phyloP scores from a whole-genome alignment of 1,140 invertebrate genomes.

The Onthophagus taurus region DNA sequence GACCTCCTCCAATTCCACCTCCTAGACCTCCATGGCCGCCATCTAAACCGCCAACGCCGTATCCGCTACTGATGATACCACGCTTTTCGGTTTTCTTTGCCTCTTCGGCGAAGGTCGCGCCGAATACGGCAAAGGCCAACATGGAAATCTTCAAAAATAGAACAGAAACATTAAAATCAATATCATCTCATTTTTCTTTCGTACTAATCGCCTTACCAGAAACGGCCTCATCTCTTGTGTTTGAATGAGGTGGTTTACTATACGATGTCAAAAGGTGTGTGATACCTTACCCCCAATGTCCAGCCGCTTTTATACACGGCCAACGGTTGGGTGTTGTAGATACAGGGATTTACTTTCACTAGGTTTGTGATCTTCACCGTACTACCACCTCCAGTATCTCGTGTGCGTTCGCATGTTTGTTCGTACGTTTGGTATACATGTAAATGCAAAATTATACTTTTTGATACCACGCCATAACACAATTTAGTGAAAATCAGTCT shows the following conservation, averaged over 20 bases:
- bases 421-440: no score
- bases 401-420: no score
- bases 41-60: constrained; percentile 18
- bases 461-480: no score
- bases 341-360: constrained; percentile 7
- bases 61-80: constrained; percentile 26
- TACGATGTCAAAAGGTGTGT: constrained; percentile 5
- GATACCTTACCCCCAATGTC: constrained; percentile 4
- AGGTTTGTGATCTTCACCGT: background rate
- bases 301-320: constrained; percentile 5
- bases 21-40: constrained; percentile 10
- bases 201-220: background rate
- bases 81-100: constrained; percentile 28
- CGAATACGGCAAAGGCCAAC: constrained; percentile 25
- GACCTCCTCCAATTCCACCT: constrained; percentile 7
- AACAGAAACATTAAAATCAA: background rate
- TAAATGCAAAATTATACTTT: no score
- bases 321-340: background rate
- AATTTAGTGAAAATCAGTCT: no score
- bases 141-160: constrained; percentile 24
- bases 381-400: background rate
- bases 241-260: constrained; percentile 5
- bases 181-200: background rate
- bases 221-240: constrained; percentile 8
- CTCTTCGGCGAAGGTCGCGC: constrained; percentile 20